These are phyloP conservation scores for Clusia tigrina DNA, from an alignment of 2,888 invertebrate genomes.

Conservation along the genomic window DNA sequence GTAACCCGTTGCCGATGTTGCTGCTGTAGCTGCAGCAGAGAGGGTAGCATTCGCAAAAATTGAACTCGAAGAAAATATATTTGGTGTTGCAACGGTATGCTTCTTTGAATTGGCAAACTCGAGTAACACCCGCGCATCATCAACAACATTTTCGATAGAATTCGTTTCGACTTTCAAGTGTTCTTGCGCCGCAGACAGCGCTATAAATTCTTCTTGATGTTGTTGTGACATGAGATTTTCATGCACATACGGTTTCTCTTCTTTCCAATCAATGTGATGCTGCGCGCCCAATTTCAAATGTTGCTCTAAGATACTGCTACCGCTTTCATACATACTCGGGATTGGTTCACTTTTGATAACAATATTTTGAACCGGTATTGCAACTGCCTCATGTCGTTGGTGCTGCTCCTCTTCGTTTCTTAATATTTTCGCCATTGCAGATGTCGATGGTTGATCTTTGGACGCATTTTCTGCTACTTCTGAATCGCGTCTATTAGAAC, in stretches of 20 bases:
- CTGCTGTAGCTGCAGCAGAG: slow-evolving; percentile 20
- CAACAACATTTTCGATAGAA: slow-evolving; percentile 44
- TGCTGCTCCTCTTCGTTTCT: slow-evolving; percentile 17
- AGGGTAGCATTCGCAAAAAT: slow-evolving; percentile 44
- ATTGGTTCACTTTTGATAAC: slow-evolving; percentile 50
- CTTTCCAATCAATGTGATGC: slow-evolving; percentile 20
- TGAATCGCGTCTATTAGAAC: slow-evolving; percentile 25
- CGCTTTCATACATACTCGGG: slow-evolving; percentile 16
- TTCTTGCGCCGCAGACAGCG: no score
- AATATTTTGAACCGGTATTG: slow-evolving; percentile 34
- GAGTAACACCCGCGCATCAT: slow-evolving; percentile 54
- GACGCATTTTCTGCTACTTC: slow-evolving; percentile 44
- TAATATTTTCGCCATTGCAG: slow-evolving; percentile 29
- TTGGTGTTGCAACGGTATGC: slow-evolving; percentile 9
- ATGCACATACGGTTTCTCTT: not conserved
- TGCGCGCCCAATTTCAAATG: slow-evolving; percentile 43
- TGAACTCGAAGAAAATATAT: slow-evolving; percentile 46
- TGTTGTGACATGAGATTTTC: slow-evolving; percentile 22
- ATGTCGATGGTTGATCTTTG: slow-evolving; percentile 38
- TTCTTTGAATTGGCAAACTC: slow-evolving; percentile 58
- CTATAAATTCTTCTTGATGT: slow-evolving; percentile 28
- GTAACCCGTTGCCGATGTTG: no score
- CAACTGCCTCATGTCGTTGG: slow-evolving; percentile 19
- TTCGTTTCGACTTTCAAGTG: slow-evolving; percentile 26
- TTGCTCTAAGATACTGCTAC: slow-evolving; percentile 53